Base-by-base conservation (phyloP, 2,888 invertebrate genomes). In the Acleris holmiana region DNA sequence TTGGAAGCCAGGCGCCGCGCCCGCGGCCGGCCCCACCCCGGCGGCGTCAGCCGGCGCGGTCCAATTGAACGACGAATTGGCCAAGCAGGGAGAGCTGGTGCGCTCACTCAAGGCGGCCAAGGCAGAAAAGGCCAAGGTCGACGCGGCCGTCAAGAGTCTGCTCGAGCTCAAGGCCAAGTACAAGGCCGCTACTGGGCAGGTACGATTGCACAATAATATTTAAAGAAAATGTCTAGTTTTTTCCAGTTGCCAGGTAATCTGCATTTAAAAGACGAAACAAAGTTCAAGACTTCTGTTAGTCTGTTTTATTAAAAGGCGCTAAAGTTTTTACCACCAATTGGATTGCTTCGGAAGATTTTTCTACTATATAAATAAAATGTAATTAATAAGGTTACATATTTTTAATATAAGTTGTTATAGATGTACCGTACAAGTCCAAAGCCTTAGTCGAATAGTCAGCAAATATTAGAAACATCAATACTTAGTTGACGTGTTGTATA, bases 111-210 rank as follows among this genome's bases (percentile, higher is more conserved):
- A 96, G 82, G 71, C 93, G 0, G 91, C 94, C 47, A 96, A 96
- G 77, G 95, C 95, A 0, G 86, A 94, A 0, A 96, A 96, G 84
- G 76, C 79, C 0, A 82, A 83, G 64, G 73, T 88, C 2, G 85
- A 86, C 67, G 86, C 80, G 21, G 88, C 88, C 0, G 88, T 89
- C 0, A 95, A 96, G 76, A 69, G 76, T 4, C 84, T 98, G 13
- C 79, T 97, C 51, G 90, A 92, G 0, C 84, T 97, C 0, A 98
- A 98, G 85, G 87, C 93, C 2, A 94, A 96, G 69, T 98, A 95
- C 79, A 98, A 97, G 82, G 88, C 91, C 1, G 79, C 83, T 54
- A 82, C 86, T 47, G 88, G 87, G 67, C 78, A 86, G 75, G 88
- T 86, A 25, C 67, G 66, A 8, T 41, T 13, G 8, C 25, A 2